These are phyloP conservation scores for Dendronephthya gigantea DNA, from an alignment of 64 coral and sea anemone genomes.

Conservation along the genomic window DNA sequence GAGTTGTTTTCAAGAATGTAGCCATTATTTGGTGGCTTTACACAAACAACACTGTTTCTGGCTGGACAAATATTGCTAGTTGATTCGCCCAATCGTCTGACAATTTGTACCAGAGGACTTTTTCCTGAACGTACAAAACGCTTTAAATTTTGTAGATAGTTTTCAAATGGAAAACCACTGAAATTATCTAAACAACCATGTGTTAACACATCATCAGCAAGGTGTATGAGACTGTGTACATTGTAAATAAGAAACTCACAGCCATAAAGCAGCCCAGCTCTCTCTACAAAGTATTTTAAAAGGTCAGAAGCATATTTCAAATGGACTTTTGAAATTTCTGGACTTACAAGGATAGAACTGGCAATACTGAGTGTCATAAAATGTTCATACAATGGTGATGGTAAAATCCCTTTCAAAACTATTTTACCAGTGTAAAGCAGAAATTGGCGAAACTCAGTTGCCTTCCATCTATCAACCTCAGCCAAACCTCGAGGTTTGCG, in stretches of 20 bases:
- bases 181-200: not conserved
- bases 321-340: not conserved
- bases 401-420: not conserved
- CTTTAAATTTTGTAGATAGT: not conserved
- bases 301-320: not conserved
- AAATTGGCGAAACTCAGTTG: not conserved
- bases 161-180: not conserved
- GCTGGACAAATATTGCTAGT: not conserved
- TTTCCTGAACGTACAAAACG: not conserved
- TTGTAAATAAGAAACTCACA: not conserved
- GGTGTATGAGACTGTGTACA: not conserved
- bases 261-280: not conserved
- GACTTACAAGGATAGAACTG: not conserved
- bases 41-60: not conserved
- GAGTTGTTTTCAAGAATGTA: not conserved
- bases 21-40: not conserved
- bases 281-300: not conserved
- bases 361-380: not conserved
- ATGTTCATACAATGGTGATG: not conserved
- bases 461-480: not conserved
- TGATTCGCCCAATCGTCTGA: not conserved
- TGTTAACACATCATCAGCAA: not conserved
- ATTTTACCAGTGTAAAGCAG: not conserved
- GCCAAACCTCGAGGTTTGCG: not conserved
- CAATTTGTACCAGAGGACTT: not conserved